These are phyloP conservation scores for Pteropus alecto DNA, from an alignment of 2,113 vertebrate genomes.

Conservation along the genomic window DNA sequence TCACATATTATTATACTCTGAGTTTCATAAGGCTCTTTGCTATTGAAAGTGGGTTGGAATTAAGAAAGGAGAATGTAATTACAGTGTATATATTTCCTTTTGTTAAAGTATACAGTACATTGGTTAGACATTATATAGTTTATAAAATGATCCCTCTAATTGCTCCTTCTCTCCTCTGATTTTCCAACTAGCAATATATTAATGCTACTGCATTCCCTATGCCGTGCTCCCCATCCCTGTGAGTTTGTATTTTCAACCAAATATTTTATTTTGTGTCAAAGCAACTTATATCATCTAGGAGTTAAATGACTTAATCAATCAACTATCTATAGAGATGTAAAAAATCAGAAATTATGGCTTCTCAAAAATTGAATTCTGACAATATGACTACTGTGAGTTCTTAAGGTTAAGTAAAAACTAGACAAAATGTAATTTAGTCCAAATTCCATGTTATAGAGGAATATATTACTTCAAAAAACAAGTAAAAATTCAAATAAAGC, in stretches of 20 bases:
- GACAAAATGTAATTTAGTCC: neutral
- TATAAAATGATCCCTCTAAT: no score
- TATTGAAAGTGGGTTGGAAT: neutral
- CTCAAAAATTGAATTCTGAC: neutral
- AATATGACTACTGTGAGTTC: neutral
- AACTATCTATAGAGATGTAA: neutral
- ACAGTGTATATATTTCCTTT: neutral
- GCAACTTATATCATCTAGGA: neutral
- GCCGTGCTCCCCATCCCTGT: no score
- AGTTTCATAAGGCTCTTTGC: neutral
- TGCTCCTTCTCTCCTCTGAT: no score
- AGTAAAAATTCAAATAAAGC: neutral
- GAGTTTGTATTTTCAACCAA: neutral
- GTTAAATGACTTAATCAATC: neutral
- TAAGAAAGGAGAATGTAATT: neutral
- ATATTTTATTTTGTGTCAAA: neutral
- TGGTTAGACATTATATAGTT: no score
- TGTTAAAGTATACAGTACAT: no score
- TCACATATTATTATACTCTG: neutral
- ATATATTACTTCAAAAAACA: neutral
- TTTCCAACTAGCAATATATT: no score
- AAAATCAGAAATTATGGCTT: neutral
- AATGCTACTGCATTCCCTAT: no score
- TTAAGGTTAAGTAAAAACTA: neutral
- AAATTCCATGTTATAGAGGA: neutral